Conservation (phyloP, 2,797 vertebrate species). For the Helicolenus hilgendorfi region DNA sequence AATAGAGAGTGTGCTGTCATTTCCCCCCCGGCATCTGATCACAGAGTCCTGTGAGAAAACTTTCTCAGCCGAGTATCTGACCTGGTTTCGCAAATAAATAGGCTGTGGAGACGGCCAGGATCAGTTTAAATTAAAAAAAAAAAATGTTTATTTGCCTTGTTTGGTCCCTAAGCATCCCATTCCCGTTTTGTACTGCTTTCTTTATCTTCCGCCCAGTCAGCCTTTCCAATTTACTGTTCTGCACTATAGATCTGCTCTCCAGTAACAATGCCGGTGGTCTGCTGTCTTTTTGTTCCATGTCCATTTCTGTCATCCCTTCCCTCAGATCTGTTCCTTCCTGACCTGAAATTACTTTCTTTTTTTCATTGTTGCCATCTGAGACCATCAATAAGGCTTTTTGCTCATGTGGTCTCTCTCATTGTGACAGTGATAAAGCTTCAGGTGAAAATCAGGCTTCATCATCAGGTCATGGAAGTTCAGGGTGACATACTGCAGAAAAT, state of each 20-base stretch:
- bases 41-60: constrained; percentile 51
- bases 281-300: constrained; percentile 46
- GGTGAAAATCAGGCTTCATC: background rate
- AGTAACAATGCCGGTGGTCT: constrained; percentile 18
- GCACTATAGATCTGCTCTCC: constrained; percentile 8
- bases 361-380: constrained; percentile 31
- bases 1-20: constrained; percentile 21
- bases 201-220: constrained; percentile 51
- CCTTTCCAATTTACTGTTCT: constrained; percentile 47
- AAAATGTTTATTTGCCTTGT: constrained; percentile 31
- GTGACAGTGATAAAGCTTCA: constrained; percentile 25
- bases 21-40: constrained; percentile 41
- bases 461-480: background rate
- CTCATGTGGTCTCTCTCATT: background rate
- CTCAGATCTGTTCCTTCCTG: constrained; percentile 33
- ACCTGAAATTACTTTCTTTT: constrained; percentile 66
- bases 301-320: constrained; percentile 33
- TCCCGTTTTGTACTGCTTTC: constrained; percentile 17
- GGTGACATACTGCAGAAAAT: constrained; percentile 18
- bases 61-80: constrained; percentile 57
- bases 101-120: constrained; percentile 40
- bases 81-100: constrained; percentile 72
- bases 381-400: constrained; percentile 35
- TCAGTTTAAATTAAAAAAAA: constrained; percentile 59
- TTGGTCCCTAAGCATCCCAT: constrained; percentile 20